Conservation (phyloP, 2,888 invertebrate species). For the Acanthosoma haemorrhoidale region DNA sequence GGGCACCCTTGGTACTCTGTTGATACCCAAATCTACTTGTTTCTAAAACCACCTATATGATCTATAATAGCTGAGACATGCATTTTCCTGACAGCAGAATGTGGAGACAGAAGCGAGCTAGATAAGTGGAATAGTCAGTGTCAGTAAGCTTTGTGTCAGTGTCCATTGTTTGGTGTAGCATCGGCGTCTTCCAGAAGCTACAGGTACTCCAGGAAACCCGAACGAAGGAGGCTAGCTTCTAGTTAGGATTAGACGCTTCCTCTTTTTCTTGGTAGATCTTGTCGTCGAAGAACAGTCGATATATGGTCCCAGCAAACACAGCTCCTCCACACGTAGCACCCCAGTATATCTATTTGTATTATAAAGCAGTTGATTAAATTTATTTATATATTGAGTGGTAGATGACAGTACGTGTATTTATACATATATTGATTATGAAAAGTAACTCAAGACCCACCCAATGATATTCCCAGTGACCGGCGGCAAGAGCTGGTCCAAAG, state of each 20-base stretch:
- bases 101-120: background rate
- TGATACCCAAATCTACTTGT: too few species aligned
- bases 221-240: conserved; percentile 1
- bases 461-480: conserved; percentile 58
- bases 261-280: conserved; percentile 25
- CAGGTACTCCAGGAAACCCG: background rate
- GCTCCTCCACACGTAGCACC: conserved; percentile 54
- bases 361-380: too few species aligned
- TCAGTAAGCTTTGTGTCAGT: background rate
- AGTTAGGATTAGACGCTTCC: conserved; percentile 22
- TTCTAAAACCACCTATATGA: too few species aligned
- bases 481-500: conserved; percentile 67
- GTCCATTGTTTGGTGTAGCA: too few species aligned
- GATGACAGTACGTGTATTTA: too few species aligned
- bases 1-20: too few species aligned
- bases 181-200: background rate
- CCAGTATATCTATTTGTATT: conserved; percentile 63
- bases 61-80: background rate
- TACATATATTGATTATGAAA: too few species aligned
- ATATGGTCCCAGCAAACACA: conserved; percentile 48
- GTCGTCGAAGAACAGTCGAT: conserved; percentile 43
- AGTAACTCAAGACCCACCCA: conserved; percentile 63
- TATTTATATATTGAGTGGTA: too few species aligned
- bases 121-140: background rate
- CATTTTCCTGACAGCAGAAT: background rate